Percentiles rank a stretch among this genome's conserved stretches.
Evolutionary conservation across 2,113 vertebrate genomes (phyloP).

Genomic region (Pluvianellus socialis): DNA sequence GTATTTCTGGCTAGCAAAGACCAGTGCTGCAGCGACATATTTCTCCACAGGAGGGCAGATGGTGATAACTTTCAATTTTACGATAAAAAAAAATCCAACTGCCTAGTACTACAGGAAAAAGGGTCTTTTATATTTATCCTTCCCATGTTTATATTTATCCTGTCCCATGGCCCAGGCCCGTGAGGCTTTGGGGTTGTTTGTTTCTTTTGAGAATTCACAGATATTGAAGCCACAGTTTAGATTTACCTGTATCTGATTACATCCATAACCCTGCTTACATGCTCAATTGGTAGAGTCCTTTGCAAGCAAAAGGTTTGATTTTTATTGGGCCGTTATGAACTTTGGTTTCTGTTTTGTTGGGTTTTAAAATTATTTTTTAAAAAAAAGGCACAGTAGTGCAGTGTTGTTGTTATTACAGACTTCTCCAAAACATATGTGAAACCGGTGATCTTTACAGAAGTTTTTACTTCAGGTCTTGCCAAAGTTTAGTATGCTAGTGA

Average conservation of each 20-base stretch:
- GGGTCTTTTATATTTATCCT: neutral
- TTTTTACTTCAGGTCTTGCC: neutral
- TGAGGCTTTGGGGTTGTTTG: neutral
- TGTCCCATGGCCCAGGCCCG: too few relatives aligned
- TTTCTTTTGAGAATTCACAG: neutral
- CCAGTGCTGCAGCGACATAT: neutral
- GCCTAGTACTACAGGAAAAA: neutral
- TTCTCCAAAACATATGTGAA: neutral
- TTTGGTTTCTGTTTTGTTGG: neutral
- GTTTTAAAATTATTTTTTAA: too few relatives aligned
- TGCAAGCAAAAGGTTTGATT: neutral
- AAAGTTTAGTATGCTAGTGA: neutral
- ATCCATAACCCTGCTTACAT: neutral
- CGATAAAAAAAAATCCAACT: neutral
- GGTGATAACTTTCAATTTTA: neutral
- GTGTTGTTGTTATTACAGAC: neutral
- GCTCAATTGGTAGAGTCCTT: neutral
- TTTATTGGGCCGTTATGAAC: neutral
- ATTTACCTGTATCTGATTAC: neutral
- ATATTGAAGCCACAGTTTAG: neutral
- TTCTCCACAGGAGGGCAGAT: conserved; percentile 41
- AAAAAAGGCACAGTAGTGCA: neutral
- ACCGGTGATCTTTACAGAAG: neutral
- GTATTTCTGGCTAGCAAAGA: neutral
- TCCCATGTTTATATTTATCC: neutral